Percentiles rank a stretch among this genome's conserved stretches.
Evolutionary conservation across 2,113 vertebrate genomes (phyloP).

Genomic region (Rhombomys opimus): DNA sequence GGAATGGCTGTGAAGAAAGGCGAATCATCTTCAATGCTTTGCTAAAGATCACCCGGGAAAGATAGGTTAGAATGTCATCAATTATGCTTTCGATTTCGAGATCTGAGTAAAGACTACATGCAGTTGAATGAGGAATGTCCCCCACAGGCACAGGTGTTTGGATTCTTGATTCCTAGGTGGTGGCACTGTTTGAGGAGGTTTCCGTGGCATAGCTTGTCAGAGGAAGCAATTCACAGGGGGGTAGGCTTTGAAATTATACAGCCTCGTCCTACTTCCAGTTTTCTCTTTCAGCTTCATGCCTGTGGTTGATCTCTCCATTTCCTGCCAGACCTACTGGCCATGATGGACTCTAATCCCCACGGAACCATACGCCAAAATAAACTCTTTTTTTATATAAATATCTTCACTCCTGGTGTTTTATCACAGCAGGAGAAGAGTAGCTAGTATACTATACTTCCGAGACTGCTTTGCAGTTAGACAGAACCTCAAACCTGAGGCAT

Average conservation of each 20-base stretch:
- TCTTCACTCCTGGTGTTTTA: not conserved
- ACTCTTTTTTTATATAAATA: not conserved
- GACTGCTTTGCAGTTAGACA: not conserved
- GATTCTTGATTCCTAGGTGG: not conserved
- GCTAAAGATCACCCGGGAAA: not conserved
- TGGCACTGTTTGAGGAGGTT: not conserved
- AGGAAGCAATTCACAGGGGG: not conserved
- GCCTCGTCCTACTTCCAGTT: not conserved
- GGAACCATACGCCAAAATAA: not conserved
- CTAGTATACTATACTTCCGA: not conserved
- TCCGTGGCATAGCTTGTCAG: not conserved
- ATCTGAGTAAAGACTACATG: not conserved
- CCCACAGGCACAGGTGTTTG: not conserved
- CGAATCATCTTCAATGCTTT: not conserved
- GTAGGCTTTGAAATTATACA: not conserved
- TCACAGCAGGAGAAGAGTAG: not conserved
- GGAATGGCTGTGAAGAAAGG: not conserved
- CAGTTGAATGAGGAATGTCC: not conserved
- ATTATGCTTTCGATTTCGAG: not conserved
- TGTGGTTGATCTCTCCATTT: not conserved
- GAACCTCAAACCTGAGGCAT: not conserved
- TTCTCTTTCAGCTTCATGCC: not conserved
- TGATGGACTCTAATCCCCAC: not conserved
- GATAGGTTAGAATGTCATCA: not conserved
- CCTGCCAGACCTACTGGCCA: not conserved